A percentile compares a stretch with the other conserved stretches of the same genome.
phyloP scores from a whole-genome alignment of 2,113 vertebrate species.

The Bucco capensis region DNA sequence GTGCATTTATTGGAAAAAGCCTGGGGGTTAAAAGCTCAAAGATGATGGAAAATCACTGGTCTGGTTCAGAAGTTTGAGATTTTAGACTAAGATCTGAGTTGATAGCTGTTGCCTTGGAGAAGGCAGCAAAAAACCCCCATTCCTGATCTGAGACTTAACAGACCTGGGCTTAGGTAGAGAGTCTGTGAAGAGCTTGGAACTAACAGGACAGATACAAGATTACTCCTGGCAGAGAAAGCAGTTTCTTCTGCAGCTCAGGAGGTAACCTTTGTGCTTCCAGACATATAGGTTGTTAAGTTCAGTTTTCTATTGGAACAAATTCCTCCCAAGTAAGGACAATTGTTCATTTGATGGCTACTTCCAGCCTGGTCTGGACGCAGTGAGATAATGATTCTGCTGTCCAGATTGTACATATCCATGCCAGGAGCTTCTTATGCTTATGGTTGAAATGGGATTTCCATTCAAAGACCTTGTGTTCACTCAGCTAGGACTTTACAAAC shows the following conservation, averaged over 20 bases:
- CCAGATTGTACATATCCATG: background rate
- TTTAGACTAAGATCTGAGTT: background rate
- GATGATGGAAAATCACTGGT: background rate
- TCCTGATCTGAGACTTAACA: background rate
- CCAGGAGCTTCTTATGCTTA: background rate
- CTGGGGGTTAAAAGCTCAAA: background rate
- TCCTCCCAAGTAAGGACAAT: background rate
- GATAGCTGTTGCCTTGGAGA: background rate
- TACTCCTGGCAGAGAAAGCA: background rate
- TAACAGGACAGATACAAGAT: background rate
- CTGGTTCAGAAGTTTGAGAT: background rate
- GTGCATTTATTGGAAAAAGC: background rate
- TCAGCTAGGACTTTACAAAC: background rate
- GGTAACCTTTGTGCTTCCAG: background rate
- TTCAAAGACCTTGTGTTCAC: slow-evolving; percentile 1
- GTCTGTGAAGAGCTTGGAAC: background rate
- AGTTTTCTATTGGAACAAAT: slow-evolving; percentile 11
- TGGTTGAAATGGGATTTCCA: slow-evolving; percentile 15
- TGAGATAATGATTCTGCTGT: background rate
- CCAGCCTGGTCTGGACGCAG: background rate
- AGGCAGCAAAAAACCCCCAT: background rate
- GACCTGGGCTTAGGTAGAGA: background rate
- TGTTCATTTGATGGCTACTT: background rate
- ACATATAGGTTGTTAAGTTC: background rate
- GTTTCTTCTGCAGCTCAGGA: background rate